Evolutionary conservation across 2,888 invertebrate species (phyloP).

Genomic region (Lasioglossum pauxillum): DNA sequence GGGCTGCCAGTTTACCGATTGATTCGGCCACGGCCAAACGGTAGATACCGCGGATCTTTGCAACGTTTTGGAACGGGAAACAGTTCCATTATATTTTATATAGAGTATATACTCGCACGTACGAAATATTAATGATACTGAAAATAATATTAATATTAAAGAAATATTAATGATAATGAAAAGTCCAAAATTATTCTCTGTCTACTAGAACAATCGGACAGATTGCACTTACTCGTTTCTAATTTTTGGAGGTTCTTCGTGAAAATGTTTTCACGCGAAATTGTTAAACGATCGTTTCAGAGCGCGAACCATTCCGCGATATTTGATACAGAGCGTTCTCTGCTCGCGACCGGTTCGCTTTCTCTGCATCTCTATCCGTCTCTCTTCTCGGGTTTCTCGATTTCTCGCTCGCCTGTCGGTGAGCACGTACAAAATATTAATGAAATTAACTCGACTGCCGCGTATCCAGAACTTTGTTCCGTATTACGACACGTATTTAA

Average conservation of each 20-base stretch:
- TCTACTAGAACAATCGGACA: too few species aligned
- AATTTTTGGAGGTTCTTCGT: not conserved
- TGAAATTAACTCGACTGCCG: slow-evolving; percentile 36
- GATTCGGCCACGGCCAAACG: not conserved
- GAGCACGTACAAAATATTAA: slow-evolving; percentile 35
- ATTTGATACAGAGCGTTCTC: not conserved
- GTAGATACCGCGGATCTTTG: not conserved
- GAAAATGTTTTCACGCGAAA: not conserved
- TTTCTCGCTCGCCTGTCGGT: not conserved
- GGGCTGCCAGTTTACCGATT: not conserved
- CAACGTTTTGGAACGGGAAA: not conserved
- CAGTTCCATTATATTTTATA: not conserved
- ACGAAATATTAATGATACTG: not conserved
- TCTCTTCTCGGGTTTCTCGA: not conserved
- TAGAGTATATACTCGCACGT: not conserved
- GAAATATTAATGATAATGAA: not conserved
- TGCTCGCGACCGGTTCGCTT: not conserved
- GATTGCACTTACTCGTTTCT: not conserved
- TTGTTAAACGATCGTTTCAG: not conserved
- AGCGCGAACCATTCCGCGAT: not conserved
- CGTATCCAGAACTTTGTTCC: not conserved
- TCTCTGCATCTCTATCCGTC: not conserved
- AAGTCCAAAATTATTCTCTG: too few species aligned
- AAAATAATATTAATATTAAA: too few species aligned
- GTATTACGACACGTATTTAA: slow-evolving; percentile 36